Evolutionary conservation across 2,113 vertebrate genomes (phyloP), one percentile per base, ranked within the genome.

Genomic region (Odontesthes bonariensis): DNA sequence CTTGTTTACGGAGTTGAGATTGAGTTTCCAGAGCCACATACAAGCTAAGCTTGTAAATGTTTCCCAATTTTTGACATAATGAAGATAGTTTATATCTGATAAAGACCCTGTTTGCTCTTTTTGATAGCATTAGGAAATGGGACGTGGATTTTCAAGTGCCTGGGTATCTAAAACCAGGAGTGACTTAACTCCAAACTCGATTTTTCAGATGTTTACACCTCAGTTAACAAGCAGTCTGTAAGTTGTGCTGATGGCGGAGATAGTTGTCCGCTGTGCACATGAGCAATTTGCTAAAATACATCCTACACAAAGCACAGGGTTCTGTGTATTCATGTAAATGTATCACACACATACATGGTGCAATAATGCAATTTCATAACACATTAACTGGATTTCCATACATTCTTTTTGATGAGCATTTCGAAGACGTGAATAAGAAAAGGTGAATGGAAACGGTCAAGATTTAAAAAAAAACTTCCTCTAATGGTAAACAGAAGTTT

Each of bases 1-100:
- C 65, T 72, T 87, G 83, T 90, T 90, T 85, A 82, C 62, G 1
- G 52, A 77, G 27, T 3, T 0, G 3, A 53, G 64, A 73, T 69
- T 51, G 42, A 52, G 53, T 80, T 82, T 82, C 81, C 54, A 69
- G 65, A 27, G 61, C 52, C 14, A 11, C 59, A 44, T 23, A 66
- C 55, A 79, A 74, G 14, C 35, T 59, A 27, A 56, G 0, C 59
- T 64, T 38, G 40, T 56, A 74, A 76, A 83, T 69, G 71, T 69
- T 38, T 33, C 8, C 31, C 14, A 49, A 13, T 20, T 61, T 59
- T 57, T 53, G 11, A 33, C 3, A 63, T 22, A 83, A 17, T 17
- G 9, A 38, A 56, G 33, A 20, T 66, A 58, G 75, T 76, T 13
- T 16, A 52, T 9, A 64, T 19, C 33, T 63, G 23, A 63, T 49